A percentile compares a stretch with the other conserved stretches of the same genome.
These are phyloP conservation scores for Osmoderma eremita DNA, from an alignment of 2,888 invertebrate genomes.

Conservation along the genomic window DNA sequence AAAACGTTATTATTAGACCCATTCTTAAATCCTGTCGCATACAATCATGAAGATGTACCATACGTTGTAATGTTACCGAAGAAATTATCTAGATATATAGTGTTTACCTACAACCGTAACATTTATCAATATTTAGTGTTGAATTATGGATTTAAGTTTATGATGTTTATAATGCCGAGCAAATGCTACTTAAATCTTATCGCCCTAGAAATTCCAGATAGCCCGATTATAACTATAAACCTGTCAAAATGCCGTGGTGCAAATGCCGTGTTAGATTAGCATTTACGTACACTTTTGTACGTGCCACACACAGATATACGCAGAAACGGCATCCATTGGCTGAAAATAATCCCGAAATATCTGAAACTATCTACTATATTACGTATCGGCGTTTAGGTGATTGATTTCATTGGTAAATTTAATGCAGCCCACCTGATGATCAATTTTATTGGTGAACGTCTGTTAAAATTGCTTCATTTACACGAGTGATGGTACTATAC, in stretches of 20 bases:
- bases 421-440: not conserved
- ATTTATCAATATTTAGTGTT: conserved; percentile 45
- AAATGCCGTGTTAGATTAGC: conserved; percentile 40
- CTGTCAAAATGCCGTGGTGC: conserved; percentile 41
- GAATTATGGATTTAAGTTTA: conserved; percentile 45
- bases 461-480: not conserved
- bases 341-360: conserved; percentile 18
- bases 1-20: conserved; percentile 31
- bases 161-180: conserved; percentile 44
- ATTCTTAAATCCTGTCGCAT: conserved; percentile 32
- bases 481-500: too few species aligned
- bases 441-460: conserved; percentile 17
- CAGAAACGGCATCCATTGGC: conserved; percentile 15
- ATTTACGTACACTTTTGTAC: conserved; percentile 36
- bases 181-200: conserved; percentile 46
- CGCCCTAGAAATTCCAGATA: conserved; percentile 44
- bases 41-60: conserved; percentile 33
- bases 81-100: conserved; percentile 39
- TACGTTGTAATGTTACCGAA: conserved; percentile 37
- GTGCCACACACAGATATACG: too few species aligned
- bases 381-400: conserved; percentile 12
- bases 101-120: conserved; percentile 38
- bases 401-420: conserved; percentile 26
- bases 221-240: conserved; percentile 45
- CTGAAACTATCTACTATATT: conserved; percentile 4